These are phyloP conservation scores for Theretra japonica DNA, from an alignment of 2,888 invertebrate species.

Conservation along the genomic window DNA sequence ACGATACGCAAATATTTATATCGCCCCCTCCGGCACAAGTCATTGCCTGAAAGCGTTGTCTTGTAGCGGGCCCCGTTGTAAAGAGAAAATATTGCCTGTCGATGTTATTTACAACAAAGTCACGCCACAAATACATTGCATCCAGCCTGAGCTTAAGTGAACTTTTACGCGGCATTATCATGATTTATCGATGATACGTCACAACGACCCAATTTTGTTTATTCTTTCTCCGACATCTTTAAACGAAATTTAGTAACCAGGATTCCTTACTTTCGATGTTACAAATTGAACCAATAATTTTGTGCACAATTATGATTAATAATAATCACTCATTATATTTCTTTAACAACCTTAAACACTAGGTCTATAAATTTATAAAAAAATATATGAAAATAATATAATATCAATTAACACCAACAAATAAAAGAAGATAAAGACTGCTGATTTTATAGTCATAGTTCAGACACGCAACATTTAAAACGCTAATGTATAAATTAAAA, in stretches of 20 bases:
- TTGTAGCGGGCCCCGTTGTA: constrained; percentile 66
- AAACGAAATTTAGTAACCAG: background rate
- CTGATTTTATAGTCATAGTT: background rate
- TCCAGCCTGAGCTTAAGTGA: constrained; percentile 47
- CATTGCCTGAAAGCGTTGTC: constrained; percentile 80
- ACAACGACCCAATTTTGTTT: background rate
- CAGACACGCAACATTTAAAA: constrained; percentile 7
- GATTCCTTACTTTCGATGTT: background rate
- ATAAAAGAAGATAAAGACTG: background rate
- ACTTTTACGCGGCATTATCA: constrained; percentile 3
- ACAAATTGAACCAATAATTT: no score
- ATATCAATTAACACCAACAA: no score
- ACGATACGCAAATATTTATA: constrained; percentile 80
- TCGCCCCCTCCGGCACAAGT: constrained; percentile 64
- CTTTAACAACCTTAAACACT: no score
- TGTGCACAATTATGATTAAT: no score
- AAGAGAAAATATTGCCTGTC: constrained; percentile 74
- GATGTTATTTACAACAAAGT: constrained; percentile 68
- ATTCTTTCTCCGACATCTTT: background rate
- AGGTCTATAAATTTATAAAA: no score
- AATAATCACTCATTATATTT: no score
- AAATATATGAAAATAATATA: no score
- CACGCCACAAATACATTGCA: constrained; percentile 55
- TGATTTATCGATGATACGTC: constrained; percentile 14
- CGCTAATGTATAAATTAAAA: background rate